Evolutionary conservation across 2,888 invertebrate genomes (phyloP), one percentile per base, ranked within the genome.

Genomic region (Dryocosmus kuriphilus): DNA sequence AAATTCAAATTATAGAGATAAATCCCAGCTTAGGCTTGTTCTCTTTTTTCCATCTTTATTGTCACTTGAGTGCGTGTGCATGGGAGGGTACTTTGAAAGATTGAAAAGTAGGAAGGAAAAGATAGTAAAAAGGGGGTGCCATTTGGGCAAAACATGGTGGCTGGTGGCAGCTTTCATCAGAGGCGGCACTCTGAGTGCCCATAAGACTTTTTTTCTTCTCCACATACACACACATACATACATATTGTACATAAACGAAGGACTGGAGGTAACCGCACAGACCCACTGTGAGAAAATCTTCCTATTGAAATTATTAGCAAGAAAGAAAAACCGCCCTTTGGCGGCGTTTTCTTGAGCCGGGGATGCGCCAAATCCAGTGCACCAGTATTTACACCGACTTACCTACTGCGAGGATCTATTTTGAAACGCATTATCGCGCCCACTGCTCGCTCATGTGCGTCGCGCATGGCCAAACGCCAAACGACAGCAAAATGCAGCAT

Each of bases 301-400:
- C 86, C 90, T 84, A 90, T 90, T 90, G 90, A 89, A 89, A 89
- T 87, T 88, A 89, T 89, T 87, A 88, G 86, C 86, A 86, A 86
- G 82, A 86, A 89, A 87, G 88, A 87, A 86, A 89, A 86, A 87
- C 85, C 86, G 87, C 85, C 85, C 88, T 87, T 89, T 88, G 88
- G 88, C 89, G 90, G 90, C 86, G 75, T 82, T 77, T 77, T 75
- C 78, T 81, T 82, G 82, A 73, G 78, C 78, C 76, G 77, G 77
- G 74, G 81, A 83, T 82, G 81, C 79, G 77, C 73, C 79, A 76
- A 80, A 81, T 80, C 79, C 79, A 77, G 79, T 78, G 79, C 41
- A 79, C 83, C 75, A 80, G 83, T 87, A 87, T 86, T 88, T 88
- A 87, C 89, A 88, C 86, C 87, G 87, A 86, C 86, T 88, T 88